phyloP scores from a whole-genome alignment of 2,113 vertebrate species.

The Nycticorax nycticorax region DNA sequence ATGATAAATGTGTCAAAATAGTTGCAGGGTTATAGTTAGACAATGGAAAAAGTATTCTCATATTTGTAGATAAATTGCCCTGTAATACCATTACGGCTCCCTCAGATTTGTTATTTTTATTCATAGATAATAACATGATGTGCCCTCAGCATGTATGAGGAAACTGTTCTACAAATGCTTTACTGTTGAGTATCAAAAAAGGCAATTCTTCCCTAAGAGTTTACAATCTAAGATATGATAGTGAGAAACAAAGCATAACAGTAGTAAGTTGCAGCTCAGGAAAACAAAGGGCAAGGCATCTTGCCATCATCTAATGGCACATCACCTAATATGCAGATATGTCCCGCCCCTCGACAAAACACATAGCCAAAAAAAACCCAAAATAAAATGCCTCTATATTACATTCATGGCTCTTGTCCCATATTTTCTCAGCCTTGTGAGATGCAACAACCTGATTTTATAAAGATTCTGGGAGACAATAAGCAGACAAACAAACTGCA shows the following conservation, averaged over 20 bases:
- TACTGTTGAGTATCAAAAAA: neutral
- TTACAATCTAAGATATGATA: neutral
- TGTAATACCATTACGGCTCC: neutral
- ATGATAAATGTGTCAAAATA: neutral
- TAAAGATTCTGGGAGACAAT: neutral
- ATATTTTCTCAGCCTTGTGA: neutral
- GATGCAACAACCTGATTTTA: neutral
- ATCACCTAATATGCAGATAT: neutral
- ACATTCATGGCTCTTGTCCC: neutral
- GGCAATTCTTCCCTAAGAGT: neutral
- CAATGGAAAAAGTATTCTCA: neutral
- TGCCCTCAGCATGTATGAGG: neutral
- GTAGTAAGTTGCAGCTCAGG: neutral
- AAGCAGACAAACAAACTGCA: neutral
- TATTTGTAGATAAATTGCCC: neutral
- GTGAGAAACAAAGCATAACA: neutral
- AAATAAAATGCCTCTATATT: neutral
- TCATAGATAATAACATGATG: neutral
- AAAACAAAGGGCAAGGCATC: neutral
- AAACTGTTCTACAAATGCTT: neutral
- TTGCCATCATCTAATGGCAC: neutral
- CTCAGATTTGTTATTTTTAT: neutral
- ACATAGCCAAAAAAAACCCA: fast-evolving
- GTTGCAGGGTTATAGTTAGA: neutral
- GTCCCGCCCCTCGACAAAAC: neutral